These are phyloP conservation scores for Caenorhabditis plicata DNA, from an alignment of 2,888 invertebrate species.

Conservation along the genomic window DNA sequence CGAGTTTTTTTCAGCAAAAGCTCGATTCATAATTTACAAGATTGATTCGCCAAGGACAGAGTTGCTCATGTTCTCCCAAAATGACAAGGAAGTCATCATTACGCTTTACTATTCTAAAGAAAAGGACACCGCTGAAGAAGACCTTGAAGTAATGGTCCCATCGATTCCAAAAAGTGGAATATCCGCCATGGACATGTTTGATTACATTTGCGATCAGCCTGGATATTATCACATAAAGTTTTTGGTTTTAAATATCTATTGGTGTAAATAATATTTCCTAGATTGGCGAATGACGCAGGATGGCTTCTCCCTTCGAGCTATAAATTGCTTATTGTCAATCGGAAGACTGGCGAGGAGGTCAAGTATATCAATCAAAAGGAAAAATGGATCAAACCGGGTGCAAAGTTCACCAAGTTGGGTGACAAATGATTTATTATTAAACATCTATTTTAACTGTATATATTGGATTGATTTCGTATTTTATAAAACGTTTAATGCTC, in stretches of 20 bases:
- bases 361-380: constrained; percentile 35
- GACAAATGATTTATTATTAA: too few relatives aligned
- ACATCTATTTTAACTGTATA: too few relatives aligned
- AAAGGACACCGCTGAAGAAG: constrained; percentile 28
- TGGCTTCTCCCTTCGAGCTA: constrained; percentile 41
- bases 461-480: too few relatives aligned
- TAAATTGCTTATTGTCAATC: constrained; percentile 28
- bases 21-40: constrained; percentile 31
- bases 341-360: constrained; percentile 22
- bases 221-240: constrained; percentile 46
- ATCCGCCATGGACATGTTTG: constrained; percentile 44
- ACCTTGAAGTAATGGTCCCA: constrained; percentile 31
- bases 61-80: constrained; percentile 42
- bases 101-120: constrained; percentile 38
- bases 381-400: constrained; percentile 44
- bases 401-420: too few relatives aligned
- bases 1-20: constrained; percentile 23
- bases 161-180: constrained; percentile 43
- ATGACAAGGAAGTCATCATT: constrained; percentile 43
- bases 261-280: background rate
- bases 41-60: constrained; percentile 30
- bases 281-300: constrained; percentile 36
- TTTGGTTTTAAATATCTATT: too few relatives aligned
- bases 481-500: too few relatives aligned
- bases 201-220: constrained; percentile 34